Evolutionary conservation across 2,888 invertebrate genomes (phyloP).

Genomic region (Clistopyga incitator): DNA sequence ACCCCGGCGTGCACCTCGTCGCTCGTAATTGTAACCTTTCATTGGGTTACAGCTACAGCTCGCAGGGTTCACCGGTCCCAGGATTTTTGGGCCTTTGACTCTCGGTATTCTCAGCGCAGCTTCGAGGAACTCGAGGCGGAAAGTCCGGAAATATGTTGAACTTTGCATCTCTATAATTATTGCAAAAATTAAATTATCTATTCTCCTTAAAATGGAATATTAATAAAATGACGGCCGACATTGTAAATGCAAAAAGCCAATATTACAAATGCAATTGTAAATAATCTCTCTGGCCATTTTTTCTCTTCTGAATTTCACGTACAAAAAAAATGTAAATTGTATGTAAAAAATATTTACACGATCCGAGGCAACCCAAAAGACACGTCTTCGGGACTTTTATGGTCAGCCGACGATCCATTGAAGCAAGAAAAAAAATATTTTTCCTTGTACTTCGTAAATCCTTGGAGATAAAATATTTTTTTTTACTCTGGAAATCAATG

Average conservation of each 20-base stretch:
- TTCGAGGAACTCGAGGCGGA: neutral
- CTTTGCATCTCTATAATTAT: neutral
- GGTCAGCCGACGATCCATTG: neutral
- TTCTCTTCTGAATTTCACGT: neutral
- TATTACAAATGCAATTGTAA: no score
- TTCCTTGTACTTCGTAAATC: neutral
- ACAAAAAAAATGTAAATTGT: neutral
- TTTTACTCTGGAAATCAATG: neutral
- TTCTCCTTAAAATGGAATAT: no score
- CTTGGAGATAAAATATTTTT: neutral
- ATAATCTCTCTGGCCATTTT: neutral
- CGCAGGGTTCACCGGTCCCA: constrained; percentile 19
- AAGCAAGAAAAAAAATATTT: neutral
- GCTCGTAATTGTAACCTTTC: constrained; percentile 71
- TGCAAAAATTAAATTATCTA: neutral
- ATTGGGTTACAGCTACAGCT: constrained; percentile 27
- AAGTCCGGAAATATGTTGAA: neutral
- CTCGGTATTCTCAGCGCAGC: constrained; percentile 29
- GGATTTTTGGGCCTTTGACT: constrained; percentile 27
- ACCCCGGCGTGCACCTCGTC: constrained; percentile 55
- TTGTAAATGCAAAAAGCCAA: no score
- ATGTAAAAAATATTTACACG: neutral
- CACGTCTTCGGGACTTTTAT: neutral
- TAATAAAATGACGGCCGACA: no score
- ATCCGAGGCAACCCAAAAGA: neutral